Evolutionary conservation across 1,140 invertebrate genomes (phyloP).

Genomic region (Ostrea denselamellosa): DNA sequence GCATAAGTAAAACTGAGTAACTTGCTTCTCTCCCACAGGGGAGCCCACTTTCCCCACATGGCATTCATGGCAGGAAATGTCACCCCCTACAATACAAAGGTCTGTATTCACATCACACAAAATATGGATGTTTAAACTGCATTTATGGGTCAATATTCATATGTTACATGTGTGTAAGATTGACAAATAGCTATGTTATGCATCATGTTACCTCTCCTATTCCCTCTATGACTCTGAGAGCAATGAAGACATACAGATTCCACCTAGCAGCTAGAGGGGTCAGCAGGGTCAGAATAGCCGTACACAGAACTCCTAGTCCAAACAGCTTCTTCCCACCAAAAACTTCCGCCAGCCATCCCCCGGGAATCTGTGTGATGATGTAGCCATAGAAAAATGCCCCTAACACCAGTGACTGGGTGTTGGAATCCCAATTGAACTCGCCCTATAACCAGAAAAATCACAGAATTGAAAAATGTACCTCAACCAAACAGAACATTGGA

Average conservation of each 20-base stretch:
- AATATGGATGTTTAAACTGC: neutral
- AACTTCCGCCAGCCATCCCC: conserved; percentile 86
- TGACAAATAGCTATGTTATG: neutral
- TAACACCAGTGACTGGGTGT: conserved; percentile 74
- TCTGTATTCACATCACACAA: neutral
- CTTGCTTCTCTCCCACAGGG: conserved; percentile 86
- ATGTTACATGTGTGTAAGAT: neutral
- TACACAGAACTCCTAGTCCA: conserved; percentile 88
- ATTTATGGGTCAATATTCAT: neutral
- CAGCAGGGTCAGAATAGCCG: conserved; percentile 88
- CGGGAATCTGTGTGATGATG: conserved; percentile 83
- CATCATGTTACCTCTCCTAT: conserved; percentile 87
- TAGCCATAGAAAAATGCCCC: conserved; percentile 78
- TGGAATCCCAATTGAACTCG: conserved; percentile 75
- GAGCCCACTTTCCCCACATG: conserved; percentile 91
- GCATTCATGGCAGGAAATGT: conserved; percentile 93
- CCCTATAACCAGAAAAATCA: conserved; percentile 56
- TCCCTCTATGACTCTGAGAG: conserved; percentile 91
- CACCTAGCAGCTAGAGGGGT: conserved; percentile 87
- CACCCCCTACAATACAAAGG: conserved; percentile 84
- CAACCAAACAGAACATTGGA: too few relatives aligned
- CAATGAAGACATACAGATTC: conserved; percentile 85
- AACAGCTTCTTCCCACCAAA: conserved; percentile 89
- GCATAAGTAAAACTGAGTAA: conserved; percentile 70
- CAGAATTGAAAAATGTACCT: too few relatives aligned